phyloP scores from a whole-genome alignment of 2,113 vertebrate species.

The Rhinolophus ferrumequinum region DNA sequence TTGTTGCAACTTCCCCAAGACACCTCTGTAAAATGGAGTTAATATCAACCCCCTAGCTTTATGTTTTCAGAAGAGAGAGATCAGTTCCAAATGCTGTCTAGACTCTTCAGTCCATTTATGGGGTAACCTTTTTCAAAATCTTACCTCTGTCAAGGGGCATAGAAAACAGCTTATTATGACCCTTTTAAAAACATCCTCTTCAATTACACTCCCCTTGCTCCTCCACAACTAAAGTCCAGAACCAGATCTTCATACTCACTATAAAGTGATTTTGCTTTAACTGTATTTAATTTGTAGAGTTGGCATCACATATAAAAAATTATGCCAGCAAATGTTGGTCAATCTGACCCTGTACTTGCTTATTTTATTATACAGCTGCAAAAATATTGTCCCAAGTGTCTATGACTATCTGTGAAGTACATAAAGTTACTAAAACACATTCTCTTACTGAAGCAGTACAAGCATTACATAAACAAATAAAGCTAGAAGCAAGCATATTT shows the following conservation, averaged over 20 bases:
- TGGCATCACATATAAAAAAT: constrained; percentile 50
- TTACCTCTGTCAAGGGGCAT: neutral
- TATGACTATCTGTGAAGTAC: constrained; percentile 47
- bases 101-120: neutral
- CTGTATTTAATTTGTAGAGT: constrained; percentile 47
- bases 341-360: constrained; percentile 49
- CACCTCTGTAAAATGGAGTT: neutral
- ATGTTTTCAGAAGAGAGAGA: constrained; percentile 27
- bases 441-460: constrained; percentile 29
- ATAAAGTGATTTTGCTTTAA: constrained; percentile 48
- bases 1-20: neutral
- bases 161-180: neutral
- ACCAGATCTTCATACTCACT: neutral
- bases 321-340: constrained; percentile 37
- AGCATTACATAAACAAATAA: constrained; percentile 59
- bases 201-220: neutral
- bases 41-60: neutral
- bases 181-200: neutral
- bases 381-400: constrained; percentile 59
- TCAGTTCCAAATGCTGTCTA: neutral
- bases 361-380: constrained; percentile 55
- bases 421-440: constrained; percentile 61
- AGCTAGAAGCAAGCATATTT: constrained; percentile 56
- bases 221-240: constrained; percentile 18
- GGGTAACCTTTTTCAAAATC: neutral